Evolutionary conservation across 2,797 vertebrate species (phyloP).

Genomic region (Macropodus opercularis): DNA sequence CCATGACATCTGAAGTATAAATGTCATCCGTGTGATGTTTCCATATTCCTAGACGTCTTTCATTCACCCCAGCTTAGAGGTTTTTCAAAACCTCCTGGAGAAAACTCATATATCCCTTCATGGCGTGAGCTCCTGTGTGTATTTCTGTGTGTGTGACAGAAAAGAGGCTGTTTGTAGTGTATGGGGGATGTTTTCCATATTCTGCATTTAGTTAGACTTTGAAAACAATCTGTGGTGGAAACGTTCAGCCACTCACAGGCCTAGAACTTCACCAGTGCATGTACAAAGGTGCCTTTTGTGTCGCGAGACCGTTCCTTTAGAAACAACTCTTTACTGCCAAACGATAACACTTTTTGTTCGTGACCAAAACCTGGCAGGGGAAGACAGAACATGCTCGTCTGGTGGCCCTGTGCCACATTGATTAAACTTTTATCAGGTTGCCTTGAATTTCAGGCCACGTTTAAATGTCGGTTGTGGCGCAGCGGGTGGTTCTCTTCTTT

Average conservation of each 20-base stretch:
- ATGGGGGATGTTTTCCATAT: background rate
- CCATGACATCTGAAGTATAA: slow-evolving; percentile 22
- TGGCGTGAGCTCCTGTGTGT: slow-evolving; percentile 2
- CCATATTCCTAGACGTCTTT: slow-evolving; percentile 2
- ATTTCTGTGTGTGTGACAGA: slow-evolving; percentile 6
- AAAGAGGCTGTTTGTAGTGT: background rate
- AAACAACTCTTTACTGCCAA: background rate
- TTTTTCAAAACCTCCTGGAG: slow-evolving; percentile 19
- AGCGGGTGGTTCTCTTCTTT: background rate
- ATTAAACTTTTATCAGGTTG: too few species aligned
- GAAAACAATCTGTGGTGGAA: too few species aligned
- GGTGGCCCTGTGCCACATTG: too few species aligned
- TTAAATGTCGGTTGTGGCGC: background rate
- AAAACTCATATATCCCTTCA: slow-evolving; percentile 4
- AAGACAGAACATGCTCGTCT: background rate
- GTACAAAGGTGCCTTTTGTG: too few species aligned
- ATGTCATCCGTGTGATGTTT: slow-evolving; percentile 29
- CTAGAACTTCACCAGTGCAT: too few species aligned
- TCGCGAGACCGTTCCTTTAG: too few species aligned
- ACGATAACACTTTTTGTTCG: background rate
- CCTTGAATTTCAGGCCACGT: background rate
- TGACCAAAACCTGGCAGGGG: background rate
- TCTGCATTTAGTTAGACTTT: slow-evolving; percentile 1
- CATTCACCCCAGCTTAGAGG: slow-evolving; percentile 25
- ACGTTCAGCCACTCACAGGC: too few species aligned